Base-by-base conservation (phyloP, 2,888 invertebrate species). In the Drosophila histrio region DNA sequence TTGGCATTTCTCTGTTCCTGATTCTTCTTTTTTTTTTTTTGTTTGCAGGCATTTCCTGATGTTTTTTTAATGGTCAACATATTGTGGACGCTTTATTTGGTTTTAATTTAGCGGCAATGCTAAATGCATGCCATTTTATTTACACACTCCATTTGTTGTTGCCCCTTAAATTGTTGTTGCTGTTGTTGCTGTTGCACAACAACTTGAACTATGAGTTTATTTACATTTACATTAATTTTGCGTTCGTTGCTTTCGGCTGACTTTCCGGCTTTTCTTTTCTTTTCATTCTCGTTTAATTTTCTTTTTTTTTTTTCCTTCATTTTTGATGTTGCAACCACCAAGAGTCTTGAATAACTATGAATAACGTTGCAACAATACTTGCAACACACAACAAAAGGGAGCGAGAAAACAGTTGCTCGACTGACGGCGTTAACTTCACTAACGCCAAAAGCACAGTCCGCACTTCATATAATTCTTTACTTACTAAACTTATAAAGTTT, bases 391-490 rank as follows among this genome's bases (percentile, higher is more conserved):
- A 46, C 36, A 66, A 57, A 22, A 19, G 6, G 7, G 26, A 60
- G 28, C 41, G 72, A 34, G 38, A 58, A 74, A 74, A 60, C 60
- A 71, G 61, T 68, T 70, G 75, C 57, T 63, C 61, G 56, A 54
- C 64, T 66, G 39, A 26, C 15, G 70, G 47, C 58, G 72, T 72
- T 73, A 71, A 74, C 73, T 77, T 79, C 47, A 64, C 63, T 66
- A 66, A 61, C 53, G 68, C 73, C 77, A 58, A 67, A 43, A 79
- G 67, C 64, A 62, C 59, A 63, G 39, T 52, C 56, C 64, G 64
- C 71, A 79, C 78, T 79, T 73, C 62, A 79, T 77, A 77, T 77
- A 77, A 79, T 79, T 79, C 76, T 69, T 77, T 65, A 67, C 64
- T 73, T 65, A 54, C 73, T 67, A 22, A 77, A 77, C 77, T 79